phyloP scores from a whole-genome alignment of 30 jellyfish, hydroid and myxozoan species.

The Aurelia sp. region DNA sequence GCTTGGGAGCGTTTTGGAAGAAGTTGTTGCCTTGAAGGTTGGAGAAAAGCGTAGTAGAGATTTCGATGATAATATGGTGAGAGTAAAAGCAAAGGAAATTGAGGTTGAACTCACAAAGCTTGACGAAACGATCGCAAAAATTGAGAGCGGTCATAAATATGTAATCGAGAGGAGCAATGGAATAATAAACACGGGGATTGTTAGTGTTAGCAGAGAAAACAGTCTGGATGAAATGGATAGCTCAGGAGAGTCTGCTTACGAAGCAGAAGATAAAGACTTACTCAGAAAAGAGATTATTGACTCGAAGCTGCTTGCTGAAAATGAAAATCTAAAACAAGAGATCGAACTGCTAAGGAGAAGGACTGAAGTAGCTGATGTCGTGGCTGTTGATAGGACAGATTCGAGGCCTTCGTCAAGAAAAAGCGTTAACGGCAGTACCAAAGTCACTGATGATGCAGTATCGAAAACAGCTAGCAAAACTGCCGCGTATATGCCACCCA shows the following conservation, averaged over 20 bases:
- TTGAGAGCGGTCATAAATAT: conserved; percentile 85
- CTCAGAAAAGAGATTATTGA: conserved; percentile 19
- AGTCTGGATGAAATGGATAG: conserved; percentile 56
- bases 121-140: conserved; percentile 52
- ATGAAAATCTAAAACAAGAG: conserved; percentile 30
- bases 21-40: conserved; percentile 55
- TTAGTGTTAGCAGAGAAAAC: conserved; percentile 45
- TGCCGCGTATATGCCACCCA: conserved; percentile 61
- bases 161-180: conserved; percentile 74
- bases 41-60: conserved; percentile 45
- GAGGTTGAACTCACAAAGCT: conserved; percentile 61
- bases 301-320: conserved; percentile 52
- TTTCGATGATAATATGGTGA: conserved; percentile 11
- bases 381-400: neutral
- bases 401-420: neutral
- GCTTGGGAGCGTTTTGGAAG: conserved; percentile 43
- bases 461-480: conserved; percentile 20
- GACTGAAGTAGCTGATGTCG: conserved; percentile 3
- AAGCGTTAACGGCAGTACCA: neutral
- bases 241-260: conserved; percentile 60
- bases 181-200: conserved; percentile 50
- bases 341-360: conserved; percentile 34
- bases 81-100: conserved; percentile 23
- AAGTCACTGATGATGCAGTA: neutral
- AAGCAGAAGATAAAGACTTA: conserved; percentile 44